Conservation (phyloP, 2,888 invertebrate genomes). For the Andrena bucephala region DNA sequence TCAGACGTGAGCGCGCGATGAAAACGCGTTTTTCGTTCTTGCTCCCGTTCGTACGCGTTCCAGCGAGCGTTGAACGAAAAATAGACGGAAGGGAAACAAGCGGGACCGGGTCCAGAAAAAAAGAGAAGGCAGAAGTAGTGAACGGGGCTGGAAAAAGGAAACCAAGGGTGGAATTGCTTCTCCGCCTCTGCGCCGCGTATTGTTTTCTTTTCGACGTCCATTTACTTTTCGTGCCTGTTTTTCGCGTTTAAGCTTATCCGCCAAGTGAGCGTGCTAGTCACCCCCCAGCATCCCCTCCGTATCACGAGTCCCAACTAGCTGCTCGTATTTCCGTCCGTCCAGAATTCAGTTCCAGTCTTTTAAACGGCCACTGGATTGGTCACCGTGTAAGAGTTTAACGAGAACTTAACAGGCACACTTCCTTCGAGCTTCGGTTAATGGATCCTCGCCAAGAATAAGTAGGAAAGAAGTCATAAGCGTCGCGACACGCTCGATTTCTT, state of each 20-base stretch:
- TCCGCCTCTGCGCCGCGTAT: constrained; percentile 70
- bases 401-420: constrained; percentile 9
- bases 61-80: constrained; percentile 36
- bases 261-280: neutral
- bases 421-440: neutral
- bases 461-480: neutral
- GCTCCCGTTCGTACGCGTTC: constrained; percentile 46
- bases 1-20: constrained; percentile 18
- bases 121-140: constrained; percentile 9
- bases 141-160: constrained; percentile 52
- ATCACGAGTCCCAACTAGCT: neutral
- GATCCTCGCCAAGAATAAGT: constrained; percentile 1
- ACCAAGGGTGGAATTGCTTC: constrained; percentile 75
- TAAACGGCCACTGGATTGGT: constrained; percentile 18
- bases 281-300: neutral
- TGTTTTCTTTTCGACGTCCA: constrained; percentile 76
- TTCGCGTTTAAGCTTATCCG: constrained; percentile 34
- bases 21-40: constrained; percentile 31
- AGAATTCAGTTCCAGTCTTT: neutral
- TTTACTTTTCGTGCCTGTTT: constrained; percentile 64
- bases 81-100: constrained; percentile 43
- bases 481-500: constrained; percentile 23
- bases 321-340: constrained; percentile 1
- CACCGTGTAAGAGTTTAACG: constrained; percentile 11
- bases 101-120: constrained; percentile 5